phyloP scores from a whole-genome alignment of 2,888 invertebrate genomes.

The Pollenia labialis region DNA sequence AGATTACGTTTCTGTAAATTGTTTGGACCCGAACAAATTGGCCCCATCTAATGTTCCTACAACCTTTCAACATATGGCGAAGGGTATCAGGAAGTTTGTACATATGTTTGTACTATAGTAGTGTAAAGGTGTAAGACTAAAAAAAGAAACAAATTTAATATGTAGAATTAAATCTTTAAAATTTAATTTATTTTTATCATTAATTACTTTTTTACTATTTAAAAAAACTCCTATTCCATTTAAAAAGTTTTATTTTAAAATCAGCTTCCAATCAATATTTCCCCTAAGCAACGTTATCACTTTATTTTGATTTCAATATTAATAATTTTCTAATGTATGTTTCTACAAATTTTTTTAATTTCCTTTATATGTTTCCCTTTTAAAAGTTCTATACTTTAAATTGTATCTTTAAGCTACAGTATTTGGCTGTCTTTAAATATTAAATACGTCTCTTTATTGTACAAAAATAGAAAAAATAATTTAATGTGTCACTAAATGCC shows the following conservation, averaged over 20 bases:
- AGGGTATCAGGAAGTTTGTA: too few relatives aligned
- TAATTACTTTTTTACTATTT: too few relatives aligned
- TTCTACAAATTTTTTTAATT: slow-evolving; percentile 2
- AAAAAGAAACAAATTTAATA: too few relatives aligned
- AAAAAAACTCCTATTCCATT: too few relatives aligned
- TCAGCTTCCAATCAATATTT: slow-evolving; percentile 16
- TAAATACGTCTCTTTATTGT: slow-evolving; percentile 19
- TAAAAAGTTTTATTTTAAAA: background rate
- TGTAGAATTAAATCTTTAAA: too few relatives aligned
- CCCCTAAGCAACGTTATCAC: background rate
- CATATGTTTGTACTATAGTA: too few relatives aligned
- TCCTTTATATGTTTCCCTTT: slow-evolving; percentile 10
- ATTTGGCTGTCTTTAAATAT: slow-evolving; percentile 34
- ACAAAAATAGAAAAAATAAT: slow-evolving; percentile 35
- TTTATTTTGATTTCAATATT: background rate
- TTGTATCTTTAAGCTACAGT: slow-evolving; percentile 31
- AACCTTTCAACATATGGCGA: too few relatives aligned
- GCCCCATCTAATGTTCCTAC: too few relatives aligned
- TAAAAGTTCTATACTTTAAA: slow-evolving; percentile 28
- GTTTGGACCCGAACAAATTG: too few relatives aligned
- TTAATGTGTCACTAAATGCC: slow-evolving; percentile 73
- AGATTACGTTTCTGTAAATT: too few relatives aligned
- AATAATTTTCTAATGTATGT: background rate
- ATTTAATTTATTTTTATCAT: too few relatives aligned
- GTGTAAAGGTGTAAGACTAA: too few relatives aligned